Conservation (phyloP, 2,797 vertebrate species). For the Anniella stebbinsi region DNA sequence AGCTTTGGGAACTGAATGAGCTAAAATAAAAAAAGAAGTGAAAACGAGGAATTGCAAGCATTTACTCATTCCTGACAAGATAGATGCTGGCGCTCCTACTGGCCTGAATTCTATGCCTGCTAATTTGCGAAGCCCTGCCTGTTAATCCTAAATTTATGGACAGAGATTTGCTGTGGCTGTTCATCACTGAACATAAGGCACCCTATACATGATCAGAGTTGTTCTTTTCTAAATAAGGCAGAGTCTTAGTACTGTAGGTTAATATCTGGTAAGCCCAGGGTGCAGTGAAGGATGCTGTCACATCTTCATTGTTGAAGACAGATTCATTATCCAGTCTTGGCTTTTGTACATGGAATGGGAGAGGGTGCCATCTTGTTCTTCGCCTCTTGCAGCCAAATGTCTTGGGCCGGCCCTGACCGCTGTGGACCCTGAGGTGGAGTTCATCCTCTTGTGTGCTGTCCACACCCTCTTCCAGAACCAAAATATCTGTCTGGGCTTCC, state of each 20-base stretch:
- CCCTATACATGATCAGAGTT: neutral
- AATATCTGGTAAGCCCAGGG: neutral
- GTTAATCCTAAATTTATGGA: neutral
- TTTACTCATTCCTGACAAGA: neutral
- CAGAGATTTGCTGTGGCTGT: neutral
- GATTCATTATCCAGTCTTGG: too few species aligned
- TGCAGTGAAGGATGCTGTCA: too few species aligned
- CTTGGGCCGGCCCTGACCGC: neutral
- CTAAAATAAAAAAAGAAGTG: neutral
- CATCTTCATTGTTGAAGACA: too few species aligned
- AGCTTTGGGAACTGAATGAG: neutral
- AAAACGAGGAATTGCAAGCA: neutral
- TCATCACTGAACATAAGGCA: neutral
- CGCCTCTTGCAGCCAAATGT: too few species aligned
- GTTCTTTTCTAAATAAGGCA: neutral
- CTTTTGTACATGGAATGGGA: too few species aligned
- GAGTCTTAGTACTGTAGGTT: neutral
- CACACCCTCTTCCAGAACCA: neutral
- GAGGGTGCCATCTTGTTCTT: too few species aligned
- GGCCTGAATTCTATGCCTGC: neutral
- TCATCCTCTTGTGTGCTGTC: neutral
- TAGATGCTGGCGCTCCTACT: neutral
- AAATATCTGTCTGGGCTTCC: neutral
- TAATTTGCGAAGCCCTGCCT: neutral
- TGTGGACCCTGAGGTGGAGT: neutral